Conservation (phyloP, 2,797 vertebrate species). For the Sternotherus odoratus region DNA sequence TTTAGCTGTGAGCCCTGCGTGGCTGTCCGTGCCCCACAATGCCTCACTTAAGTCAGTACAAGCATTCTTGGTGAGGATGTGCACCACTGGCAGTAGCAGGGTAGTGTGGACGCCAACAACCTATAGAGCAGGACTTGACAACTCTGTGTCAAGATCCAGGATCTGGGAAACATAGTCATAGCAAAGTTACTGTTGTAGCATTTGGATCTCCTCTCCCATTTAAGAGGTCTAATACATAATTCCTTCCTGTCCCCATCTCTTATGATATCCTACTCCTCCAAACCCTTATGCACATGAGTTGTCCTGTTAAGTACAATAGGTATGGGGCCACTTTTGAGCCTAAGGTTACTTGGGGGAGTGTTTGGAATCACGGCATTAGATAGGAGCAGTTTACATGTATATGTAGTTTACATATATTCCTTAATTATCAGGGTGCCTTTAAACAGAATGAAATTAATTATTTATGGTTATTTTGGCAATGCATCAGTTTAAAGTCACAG, state of each 20-base stretch:
- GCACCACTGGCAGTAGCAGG: too few species aligned
- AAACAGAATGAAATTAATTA: not conserved
- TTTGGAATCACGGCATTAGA: not conserved
- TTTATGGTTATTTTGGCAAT: not conserved
- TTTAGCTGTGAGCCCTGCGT: too few species aligned
- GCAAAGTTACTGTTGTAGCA: too few species aligned
- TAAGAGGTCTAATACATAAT: not conserved
- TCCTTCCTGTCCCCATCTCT: too few species aligned
- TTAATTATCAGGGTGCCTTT: not conserved
- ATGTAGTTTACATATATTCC: not conserved
- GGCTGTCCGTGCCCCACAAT: too few species aligned
- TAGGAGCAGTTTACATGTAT: too few species aligned
- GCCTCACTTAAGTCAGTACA: too few species aligned
- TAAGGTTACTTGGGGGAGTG: rapidly evolving
- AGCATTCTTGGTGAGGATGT: too few species aligned
- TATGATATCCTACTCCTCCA: not conserved
- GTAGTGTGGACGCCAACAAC: too few species aligned
- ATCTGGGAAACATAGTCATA: too few species aligned
- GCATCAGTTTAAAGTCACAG: not conserved
- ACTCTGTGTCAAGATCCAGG: too few species aligned
- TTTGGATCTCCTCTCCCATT: not conserved
- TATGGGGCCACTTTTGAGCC: not conserved
- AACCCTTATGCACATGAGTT: not conserved
- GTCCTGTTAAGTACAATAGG: not conserved
- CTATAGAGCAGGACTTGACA: too few species aligned